These are phyloP conservation scores for Drosophila subsilvestris DNA, from an alignment of 2,888 invertebrate genomes.

Conservation along the genomic window DNA sequence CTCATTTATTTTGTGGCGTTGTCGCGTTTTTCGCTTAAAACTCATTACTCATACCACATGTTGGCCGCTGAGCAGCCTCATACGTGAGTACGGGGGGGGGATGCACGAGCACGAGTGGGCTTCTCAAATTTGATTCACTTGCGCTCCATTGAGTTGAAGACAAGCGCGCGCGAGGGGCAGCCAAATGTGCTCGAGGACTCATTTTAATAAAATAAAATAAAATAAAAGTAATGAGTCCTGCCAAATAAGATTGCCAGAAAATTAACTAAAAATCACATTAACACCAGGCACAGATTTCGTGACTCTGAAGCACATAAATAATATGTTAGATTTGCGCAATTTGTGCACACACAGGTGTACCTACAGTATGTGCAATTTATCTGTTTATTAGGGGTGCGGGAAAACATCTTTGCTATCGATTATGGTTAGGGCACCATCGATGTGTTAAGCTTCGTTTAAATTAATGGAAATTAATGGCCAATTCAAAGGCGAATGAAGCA, in stretches of 20 bases:
- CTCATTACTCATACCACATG: slow-evolving; percentile 66
- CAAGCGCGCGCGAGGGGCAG: slow-evolving; percentile 3
- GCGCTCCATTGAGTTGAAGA: slow-evolving; percentile 48
- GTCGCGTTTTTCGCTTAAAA: slow-evolving; percentile 20
- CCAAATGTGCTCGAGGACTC: slow-evolving; percentile 26
- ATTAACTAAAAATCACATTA: slow-evolving; percentile 11
- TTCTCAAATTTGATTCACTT: slow-evolving; percentile 35
- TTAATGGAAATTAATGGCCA: no score
- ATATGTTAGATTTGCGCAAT: neutral
- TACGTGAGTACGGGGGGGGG: neutral
- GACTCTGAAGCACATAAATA: neutral
- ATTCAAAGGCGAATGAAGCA: no score
- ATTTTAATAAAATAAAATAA: slow-evolving; percentile 51
- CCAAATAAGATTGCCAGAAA: slow-evolving; percentile 35
- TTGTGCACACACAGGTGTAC: neutral
- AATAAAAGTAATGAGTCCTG: slow-evolving; percentile 40
- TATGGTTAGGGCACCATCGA: no score
- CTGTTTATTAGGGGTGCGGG: no score
- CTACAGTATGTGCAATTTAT: no score
- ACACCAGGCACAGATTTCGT: neutral
- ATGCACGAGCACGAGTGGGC: neutral
- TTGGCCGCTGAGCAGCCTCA: slow-evolving; percentile 29
- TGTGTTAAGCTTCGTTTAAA: no score
- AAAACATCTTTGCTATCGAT: no score
- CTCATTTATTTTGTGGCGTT: slow-evolving; percentile 50